A percentile compares a stretch with the other conserved stretches of the same genome.
Evolutionary conservation across 2,797 vertebrate species (phyloP).

Genomic region (Neoniphon sammara): DNA sequence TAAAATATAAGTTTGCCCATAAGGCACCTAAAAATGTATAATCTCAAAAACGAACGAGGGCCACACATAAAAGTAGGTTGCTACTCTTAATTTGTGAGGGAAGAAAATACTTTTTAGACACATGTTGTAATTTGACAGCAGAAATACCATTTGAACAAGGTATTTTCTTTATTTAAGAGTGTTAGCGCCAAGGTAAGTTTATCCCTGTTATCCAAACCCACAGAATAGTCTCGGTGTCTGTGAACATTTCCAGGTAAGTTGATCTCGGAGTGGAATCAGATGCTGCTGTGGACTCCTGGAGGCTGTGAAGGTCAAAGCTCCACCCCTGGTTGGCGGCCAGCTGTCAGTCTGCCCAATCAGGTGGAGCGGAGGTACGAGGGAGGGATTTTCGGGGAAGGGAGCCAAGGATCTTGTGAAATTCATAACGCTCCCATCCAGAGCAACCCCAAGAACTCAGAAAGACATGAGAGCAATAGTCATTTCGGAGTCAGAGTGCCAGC

Average conservation of each 20-base stretch:
- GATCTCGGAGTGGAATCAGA: constrained; percentile 65
- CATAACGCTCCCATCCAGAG: constrained; percentile 40
- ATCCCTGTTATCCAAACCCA: constrained; percentile 21
- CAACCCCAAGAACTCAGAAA: constrained; percentile 33
- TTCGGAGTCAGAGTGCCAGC: not conserved
- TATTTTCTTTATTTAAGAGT: constrained; percentile 20
- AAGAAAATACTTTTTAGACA: not conserved
- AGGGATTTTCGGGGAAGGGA: constrained; percentile 40
- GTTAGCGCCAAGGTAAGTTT: not conserved
- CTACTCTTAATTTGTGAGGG: not conserved
- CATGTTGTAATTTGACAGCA: not conserved
- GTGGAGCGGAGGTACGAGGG: constrained; percentile 28
- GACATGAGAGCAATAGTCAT: constrained; percentile 8
- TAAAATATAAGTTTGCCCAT: constrained; percentile 23
- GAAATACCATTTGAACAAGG: not conserved
- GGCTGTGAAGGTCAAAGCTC: constrained; percentile 83
- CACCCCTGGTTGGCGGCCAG: constrained; percentile 78
- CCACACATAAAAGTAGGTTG: not conserved
- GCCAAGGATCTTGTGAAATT: constrained; percentile 53
- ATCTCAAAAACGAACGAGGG: not conserved
- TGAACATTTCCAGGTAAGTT: constrained; percentile 66
- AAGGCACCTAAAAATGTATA: constrained; percentile 9
- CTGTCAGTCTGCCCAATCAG: constrained; percentile 75
- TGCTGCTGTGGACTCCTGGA: constrained; percentile 75
- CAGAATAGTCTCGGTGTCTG: constrained; percentile 14